phyloP scores from a whole-genome alignment of 2,888 invertebrate species.

The Teinopalpus imperialis region DNA sequence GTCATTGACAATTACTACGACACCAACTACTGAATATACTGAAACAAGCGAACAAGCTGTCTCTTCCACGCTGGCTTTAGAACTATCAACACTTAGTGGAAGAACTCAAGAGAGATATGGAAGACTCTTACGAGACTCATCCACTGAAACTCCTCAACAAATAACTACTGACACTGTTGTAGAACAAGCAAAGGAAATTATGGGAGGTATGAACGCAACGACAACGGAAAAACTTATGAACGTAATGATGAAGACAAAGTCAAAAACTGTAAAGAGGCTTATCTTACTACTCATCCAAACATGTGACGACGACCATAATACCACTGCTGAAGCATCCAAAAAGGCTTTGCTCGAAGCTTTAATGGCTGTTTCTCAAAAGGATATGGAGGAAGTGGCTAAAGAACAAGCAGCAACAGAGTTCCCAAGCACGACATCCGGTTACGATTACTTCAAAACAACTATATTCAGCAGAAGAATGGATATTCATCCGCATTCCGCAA shows the following conservation, averaged over 20 bases:
- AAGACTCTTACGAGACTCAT: slow-evolving; percentile 56
- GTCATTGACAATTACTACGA: slow-evolving; percentile 50
- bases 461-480: slow-evolving; percentile 49
- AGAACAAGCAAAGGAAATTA: slow-evolving; percentile 88
- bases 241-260: slow-evolving; percentile 91
- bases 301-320: slow-evolving; percentile 87
- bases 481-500: slow-evolving; percentile 32
- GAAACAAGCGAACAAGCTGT: slow-evolving; percentile 54
- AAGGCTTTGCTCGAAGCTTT: slow-evolving; percentile 86
- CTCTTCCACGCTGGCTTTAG: slow-evolving; percentile 54
- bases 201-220: slow-evolving; percentile 88
- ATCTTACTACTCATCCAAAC: slow-evolving; percentile 90
- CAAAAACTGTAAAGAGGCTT: slow-evolving; percentile 87
- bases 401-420: slow-evolving; percentile 53
- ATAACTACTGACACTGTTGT: slow-evolving; percentile 85
- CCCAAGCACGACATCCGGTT: slow-evolving; percentile 44
- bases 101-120: slow-evolving; percentile 56
- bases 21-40: slow-evolving; percentile 49
- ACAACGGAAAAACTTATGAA: slow-evolving; percentile 88
- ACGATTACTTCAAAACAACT: slow-evolving; percentile 46
- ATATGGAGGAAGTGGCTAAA: slow-evolving; percentile 73
- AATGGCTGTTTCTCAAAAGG: slow-evolving; percentile 83
- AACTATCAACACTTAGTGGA: slow-evolving; percentile 47
- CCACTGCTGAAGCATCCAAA: slow-evolving; percentile 86
- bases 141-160: slow-evolving; percentile 79